These are phyloP conservation scores for Gonioctena quinquepunctata DNA, from an alignment of 1,140 invertebrate genomes.

Conservation along the genomic window DNA sequence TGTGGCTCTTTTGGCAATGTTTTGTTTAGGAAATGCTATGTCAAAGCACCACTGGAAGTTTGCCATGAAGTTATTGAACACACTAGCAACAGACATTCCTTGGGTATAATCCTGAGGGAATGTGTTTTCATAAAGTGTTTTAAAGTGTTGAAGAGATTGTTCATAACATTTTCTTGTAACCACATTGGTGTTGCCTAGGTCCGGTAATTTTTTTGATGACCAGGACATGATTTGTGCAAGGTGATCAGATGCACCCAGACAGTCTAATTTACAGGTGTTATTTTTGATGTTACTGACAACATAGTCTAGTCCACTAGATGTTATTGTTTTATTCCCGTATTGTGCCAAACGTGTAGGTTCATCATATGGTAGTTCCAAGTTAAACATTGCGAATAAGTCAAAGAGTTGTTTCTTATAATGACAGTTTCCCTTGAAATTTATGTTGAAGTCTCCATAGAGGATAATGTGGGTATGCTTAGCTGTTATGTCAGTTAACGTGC, in stretches of 20 bases:
- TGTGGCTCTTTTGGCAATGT: no score
- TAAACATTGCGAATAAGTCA: neutral
- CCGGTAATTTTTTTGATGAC: neutral
- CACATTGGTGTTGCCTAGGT: neutral
- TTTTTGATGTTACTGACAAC: conserved; percentile 4
- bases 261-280: neutral
- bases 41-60: conserved; percentile 1
- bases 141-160: neutral
- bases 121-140: neutral
- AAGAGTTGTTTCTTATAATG: neutral
- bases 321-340: neutral
- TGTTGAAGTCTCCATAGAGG: conserved; percentile 5
- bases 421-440: conserved; percentile 4
- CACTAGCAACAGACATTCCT: neutral
- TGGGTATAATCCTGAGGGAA: no score
- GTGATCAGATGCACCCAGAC: neutral
- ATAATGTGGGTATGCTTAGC: neutral
- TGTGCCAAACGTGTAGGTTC: neutral
- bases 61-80: neutral
- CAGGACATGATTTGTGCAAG: conserved; percentile 1
- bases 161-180: neutral
- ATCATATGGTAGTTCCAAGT: neutral
- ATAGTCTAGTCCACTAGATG: conserved; percentile 7
- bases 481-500: neutral
- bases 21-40: no score